These are phyloP conservation scores for Coreoperca whiteheadi DNA, from an alignment of 2,113 vertebrate genomes.

Conservation along the genomic window DNA sequence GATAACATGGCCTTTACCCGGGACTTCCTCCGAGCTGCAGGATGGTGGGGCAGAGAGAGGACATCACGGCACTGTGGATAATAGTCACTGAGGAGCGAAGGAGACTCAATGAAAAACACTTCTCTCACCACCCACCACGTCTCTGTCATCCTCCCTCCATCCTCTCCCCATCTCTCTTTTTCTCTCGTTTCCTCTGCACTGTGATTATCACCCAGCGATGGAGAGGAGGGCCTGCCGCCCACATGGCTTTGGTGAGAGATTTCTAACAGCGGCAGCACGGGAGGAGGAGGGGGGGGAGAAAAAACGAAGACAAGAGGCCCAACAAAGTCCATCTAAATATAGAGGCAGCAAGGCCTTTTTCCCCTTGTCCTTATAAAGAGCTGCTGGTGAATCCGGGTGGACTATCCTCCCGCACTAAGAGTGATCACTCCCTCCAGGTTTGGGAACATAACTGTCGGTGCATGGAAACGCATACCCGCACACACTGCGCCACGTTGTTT, in stretches of 20 bases:
- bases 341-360: slow-evolving; percentile 75
- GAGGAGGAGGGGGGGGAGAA: slow-evolving; percentile 37
- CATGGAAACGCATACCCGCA: slow-evolving; percentile 56
- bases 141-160: slow-evolving; percentile 57
- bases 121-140: slow-evolving; percentile 65
- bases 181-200: slow-evolving; percentile 65
- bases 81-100: slow-evolving; percentile 43
- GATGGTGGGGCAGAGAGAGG: slow-evolving; percentile 10
- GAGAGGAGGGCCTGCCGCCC: slow-evolving; percentile 71
- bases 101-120: slow-evolving; percentile 46
- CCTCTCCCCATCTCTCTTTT: slow-evolving; percentile 54
- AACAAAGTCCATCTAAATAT: slow-evolving; percentile 86
- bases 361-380: slow-evolving; percentile 86
- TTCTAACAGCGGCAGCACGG: slow-evolving; percentile 61
- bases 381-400: slow-evolving; percentile 76
- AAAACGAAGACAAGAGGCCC: slow-evolving; percentile 76
- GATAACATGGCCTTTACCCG: neutral
- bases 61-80: slow-evolving; percentile 43
- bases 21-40: slow-evolving; percentile 1
- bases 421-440: slow-evolving; percentile 71
- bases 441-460: slow-evolving; percentile 62
- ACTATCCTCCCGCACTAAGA: slow-evolving; percentile 58
- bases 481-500: slow-evolving; percentile 48
- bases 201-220: slow-evolving; percentile 73
- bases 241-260: slow-evolving; percentile 75